Evolutionary conservation across 2,888 invertebrate species (phyloP), one percentile per base, ranked within the genome.

Genomic region (Perdita meconis): DNA sequence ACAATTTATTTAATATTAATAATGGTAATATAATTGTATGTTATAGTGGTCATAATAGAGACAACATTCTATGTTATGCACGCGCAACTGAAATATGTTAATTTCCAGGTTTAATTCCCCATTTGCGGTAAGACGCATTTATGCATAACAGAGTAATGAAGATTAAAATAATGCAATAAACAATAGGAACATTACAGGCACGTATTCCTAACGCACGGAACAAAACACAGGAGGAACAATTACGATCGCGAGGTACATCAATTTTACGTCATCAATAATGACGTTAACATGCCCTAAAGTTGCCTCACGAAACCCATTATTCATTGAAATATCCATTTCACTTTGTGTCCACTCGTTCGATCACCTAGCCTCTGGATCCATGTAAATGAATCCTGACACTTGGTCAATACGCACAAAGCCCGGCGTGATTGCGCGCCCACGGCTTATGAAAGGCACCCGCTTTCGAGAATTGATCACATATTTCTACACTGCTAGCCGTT

Each of bases 241-340:
- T n/a, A 22, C 30, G 47, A 47, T 19, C 12, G 19, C 16, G 12
- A 16, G 8, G 19, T 8, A 47, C 47, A 22, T 22, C 22, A 12
- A 65, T 65, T 65, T 65, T 68, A 63, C 16, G 19, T 51, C 36
- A 34, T 19, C 34, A 71, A 80, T 76, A 77, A 74, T 77, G 56
- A 69, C 67, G 65, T 65, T 53, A 69, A 42, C 76, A 66, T 64
- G 42, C 44, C 26, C 64, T 65, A 38, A 0, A 38, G 0, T 44
- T 57, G 63, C 19, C 57, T 30, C 61, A 67, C 19, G 60, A 44
- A 42, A 66, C 50, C 30, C 71, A 80, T 80, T 66, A 61, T 71
- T 71, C 74, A 78, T 69, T 71, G 64, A 75, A 61, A 71, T 68
- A 73, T 80, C 70, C 68, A 66, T 63, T 68, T 65, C 56, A 22